Evolutionary conservation across 2,888 invertebrate genomes (phyloP).

Genomic region (Drosophila helvetica): DNA sequence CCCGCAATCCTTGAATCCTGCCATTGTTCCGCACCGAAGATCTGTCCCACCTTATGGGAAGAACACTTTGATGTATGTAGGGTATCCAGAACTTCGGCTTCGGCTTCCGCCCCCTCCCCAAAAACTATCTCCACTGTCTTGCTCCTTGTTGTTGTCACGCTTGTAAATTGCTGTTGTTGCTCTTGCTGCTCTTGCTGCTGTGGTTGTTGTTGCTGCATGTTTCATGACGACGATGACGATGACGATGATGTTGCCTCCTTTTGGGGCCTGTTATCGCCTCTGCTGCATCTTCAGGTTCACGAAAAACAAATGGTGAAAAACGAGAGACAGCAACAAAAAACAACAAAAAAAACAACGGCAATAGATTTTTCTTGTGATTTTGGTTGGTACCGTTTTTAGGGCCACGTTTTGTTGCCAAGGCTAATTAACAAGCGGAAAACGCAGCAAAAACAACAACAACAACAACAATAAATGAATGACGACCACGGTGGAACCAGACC

Average conservation of each 20-base stretch:
- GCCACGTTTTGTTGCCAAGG: slow-evolving; percentile 32
- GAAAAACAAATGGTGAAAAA: slow-evolving; percentile 50
- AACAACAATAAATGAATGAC: slow-evolving; percentile 1
- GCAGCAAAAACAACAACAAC: not conserved
- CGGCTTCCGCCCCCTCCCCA: slow-evolving; percentile 14
- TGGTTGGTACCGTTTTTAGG: slow-evolving; percentile 4
- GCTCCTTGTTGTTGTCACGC: slow-evolving; percentile 46
- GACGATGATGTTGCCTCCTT: slow-evolving; percentile 47
- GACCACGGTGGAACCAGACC: not conserved
- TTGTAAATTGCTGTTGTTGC: slow-evolving; percentile 46
- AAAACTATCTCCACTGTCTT: slow-evolving; percentile 2
- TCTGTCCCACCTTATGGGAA: no score
- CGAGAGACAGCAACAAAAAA: slow-evolving; percentile 26
- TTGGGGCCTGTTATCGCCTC: slow-evolving; percentile 58
- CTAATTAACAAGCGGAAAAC: slow-evolving; percentile 39
- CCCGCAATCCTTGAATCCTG: no score
- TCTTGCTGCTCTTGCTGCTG: not conserved
- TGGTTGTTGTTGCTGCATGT: slow-evolving; percentile 9
- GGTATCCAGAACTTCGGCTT: not conserved
- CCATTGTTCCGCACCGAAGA: no score
- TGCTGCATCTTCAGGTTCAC: slow-evolving; percentile 64
- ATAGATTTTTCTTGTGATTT: slow-evolving; percentile 46
- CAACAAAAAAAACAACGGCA: slow-evolving; percentile 24
- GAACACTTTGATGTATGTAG: not conserved
- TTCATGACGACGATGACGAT: slow-evolving; percentile 29